Conservation (phyloP, 1,140 invertebrate genomes). For the Ylistrum balloti region DNA sequence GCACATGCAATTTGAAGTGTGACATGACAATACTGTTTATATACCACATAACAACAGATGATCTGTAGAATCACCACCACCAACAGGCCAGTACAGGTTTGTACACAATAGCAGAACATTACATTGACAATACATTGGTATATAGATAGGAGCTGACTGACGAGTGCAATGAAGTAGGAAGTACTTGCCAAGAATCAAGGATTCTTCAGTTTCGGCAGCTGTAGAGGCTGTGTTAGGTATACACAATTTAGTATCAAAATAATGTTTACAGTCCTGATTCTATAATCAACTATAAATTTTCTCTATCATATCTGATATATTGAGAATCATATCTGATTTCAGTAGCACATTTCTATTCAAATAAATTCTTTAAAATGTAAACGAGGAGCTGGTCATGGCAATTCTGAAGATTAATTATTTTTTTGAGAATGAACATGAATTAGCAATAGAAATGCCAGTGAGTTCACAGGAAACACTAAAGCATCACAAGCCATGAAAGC, state of each 20-base stretch:
- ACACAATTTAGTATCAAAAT: background rate
- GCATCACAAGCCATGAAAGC: no score
- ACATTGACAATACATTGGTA: background rate
- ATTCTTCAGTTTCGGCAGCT: background rate
- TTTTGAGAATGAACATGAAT: no score
- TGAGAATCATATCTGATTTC: no score
- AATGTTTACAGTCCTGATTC: background rate
- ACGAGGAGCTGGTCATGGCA: no score
- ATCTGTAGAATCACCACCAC: background rate
- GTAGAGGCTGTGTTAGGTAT: background rate
- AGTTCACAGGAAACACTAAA: no score
- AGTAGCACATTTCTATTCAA: no score
- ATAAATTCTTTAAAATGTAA: no score
- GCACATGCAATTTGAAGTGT: background rate
- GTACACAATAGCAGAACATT: background rate
- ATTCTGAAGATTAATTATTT: no score
- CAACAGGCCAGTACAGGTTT: no score
- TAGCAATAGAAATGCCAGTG: no score
- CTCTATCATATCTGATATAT: no score
- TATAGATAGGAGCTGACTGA: background rate
- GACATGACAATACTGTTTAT: background rate
- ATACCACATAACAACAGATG: background rate
- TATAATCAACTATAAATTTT: no score
- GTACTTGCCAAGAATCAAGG: constrained; percentile 37
- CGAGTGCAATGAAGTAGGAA: background rate